Conservation (phyloP, 2,888 invertebrate species). For the Drosophila meridionalis region DNA sequence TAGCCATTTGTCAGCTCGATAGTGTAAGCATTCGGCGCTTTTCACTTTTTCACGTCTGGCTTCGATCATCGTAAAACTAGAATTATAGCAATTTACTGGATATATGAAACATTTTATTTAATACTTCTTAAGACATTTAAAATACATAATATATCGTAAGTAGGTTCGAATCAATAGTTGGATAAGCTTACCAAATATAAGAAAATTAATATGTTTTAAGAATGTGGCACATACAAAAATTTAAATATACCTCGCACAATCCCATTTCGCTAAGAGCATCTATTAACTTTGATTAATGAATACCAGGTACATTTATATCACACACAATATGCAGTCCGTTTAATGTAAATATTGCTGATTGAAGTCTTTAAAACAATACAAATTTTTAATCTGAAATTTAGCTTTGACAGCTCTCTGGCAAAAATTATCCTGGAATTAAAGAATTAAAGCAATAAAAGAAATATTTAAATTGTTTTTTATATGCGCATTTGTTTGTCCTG, state of each 20-base stretch:
- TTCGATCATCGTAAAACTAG: not conserved
- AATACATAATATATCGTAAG: no score
- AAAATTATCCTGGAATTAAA: conserved; percentile 22
- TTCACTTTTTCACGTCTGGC: not conserved
- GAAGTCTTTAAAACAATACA: no score
- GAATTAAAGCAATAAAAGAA: conserved; percentile 45
- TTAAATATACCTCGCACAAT: no score
- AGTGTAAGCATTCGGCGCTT: not conserved
- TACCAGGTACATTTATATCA: no score
- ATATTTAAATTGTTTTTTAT: conserved; percentile 58
- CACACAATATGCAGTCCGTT: no score
- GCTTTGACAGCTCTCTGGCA: not conserved
- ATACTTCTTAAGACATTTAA: not conserved
- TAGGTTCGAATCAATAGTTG: not conserved
- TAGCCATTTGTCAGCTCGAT: conserved; percentile 1
- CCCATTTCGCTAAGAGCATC: no score
- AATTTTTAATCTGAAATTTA: no score
- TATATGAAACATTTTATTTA: not conserved
- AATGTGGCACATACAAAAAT: no score
- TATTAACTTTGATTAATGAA: no score
- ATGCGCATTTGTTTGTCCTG: conserved; percentile 40
- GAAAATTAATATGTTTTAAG: no score
- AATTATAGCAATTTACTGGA: not conserved
- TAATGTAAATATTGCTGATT: no score
- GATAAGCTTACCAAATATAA: not conserved